These are phyloP conservation scores for Chionoecetes opilio DNA, from an alignment of 1,140 invertebrate genomes.

Conservation along the genomic window DNA sequence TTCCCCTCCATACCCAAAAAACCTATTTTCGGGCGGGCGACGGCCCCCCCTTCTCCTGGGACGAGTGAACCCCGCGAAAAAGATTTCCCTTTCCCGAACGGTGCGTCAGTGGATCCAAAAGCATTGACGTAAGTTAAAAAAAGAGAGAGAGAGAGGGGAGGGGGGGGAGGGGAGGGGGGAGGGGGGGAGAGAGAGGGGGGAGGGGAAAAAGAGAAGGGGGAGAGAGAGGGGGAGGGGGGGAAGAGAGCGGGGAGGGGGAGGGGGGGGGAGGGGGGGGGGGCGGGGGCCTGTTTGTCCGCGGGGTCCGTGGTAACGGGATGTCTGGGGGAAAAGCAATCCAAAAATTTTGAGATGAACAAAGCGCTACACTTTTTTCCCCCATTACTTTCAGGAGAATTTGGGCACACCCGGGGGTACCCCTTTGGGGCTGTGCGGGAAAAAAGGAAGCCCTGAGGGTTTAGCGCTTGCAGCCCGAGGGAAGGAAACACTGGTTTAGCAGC, in stretches of 20 bases:
- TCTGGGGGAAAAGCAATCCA: neutral
- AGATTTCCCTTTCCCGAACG: conserved; percentile 88
- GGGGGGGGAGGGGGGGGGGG: neutral
- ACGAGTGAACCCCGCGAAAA: conserved; percentile 87
- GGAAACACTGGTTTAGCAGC: conserved; percentile 83
- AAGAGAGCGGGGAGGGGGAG: neutral
- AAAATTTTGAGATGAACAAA: neutral
- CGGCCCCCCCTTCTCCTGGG: conserved; percentile 89
- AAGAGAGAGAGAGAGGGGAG: neutral
- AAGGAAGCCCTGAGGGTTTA: conserved; percentile 86
- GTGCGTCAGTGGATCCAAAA: conserved; percentile 88
- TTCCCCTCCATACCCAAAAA: conserved; percentile 89
- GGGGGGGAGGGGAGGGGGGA: neutral
- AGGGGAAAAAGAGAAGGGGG: neutral
- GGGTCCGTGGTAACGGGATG: too few relatives aligned
- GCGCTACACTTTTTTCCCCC: neutral
- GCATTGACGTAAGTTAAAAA: conserved; percentile 84
- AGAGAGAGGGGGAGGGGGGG: neutral
- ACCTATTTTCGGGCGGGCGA: conserved; percentile 89
- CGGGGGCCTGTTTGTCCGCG: too few relatives aligned
- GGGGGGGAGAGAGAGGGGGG: neutral
- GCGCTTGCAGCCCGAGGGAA: conserved; percentile 83
- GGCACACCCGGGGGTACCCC: conserved; percentile 85
- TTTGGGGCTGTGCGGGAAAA: conserved; percentile 86
- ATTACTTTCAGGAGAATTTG: conserved; percentile 83